Base-by-base conservation (phyloP, 2,797 vertebrate genomes). In the Alectoris magna region DNA sequence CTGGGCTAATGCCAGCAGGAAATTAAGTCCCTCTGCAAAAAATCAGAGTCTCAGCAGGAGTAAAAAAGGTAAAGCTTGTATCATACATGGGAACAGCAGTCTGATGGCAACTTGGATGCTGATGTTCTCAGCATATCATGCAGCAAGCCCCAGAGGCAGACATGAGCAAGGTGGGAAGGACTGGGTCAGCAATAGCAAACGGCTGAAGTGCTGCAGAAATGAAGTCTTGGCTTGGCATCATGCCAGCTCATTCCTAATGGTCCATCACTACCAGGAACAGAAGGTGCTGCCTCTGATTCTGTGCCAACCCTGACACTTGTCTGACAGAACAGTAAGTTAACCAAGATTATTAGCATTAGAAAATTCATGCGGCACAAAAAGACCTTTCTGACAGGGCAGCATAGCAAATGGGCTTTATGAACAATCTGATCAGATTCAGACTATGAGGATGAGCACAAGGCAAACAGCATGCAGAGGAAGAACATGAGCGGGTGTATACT, bases 151-250 rank as follows among this genome's bases (percentile, higher is more conserved):
- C 48, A n/a, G 38, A 66, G 56, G 3, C 38, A 84, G 56, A 36
- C 36, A 27, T 55, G 34, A 60, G 14, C 34, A 87, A 67, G 53
- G 58, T 43, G 22, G 15, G 51, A 76, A 22, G 38, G 31, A 58
- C 14, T 3, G 6, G 31, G 59, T 56, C 41, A 70, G 16, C 60
- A 76, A 7, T 51, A 79, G 38, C 36, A 82, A 39, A n/a, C 27
- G 1, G 0, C 27, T 18, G 6, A 56, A 49, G 26, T 1, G 49
- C 8, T 53, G 51, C 10, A 14, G 34, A 2, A 81, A n/a, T 24
- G 67, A 91, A 77, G 31, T 38, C 44, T 64, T 44, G 62, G 27
- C 43, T 26, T 6, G 36, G 56, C 11, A 74, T 49, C 58, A 6
- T 36, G 46, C 34, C 62, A 68, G 24, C 31, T 87, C 49, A 49